Percentiles rank a stretch among this genome's conserved stretches.
phyloP scores from a whole-genome alignment of 2,888 invertebrate genomes.

The Myopa testacea region DNA sequence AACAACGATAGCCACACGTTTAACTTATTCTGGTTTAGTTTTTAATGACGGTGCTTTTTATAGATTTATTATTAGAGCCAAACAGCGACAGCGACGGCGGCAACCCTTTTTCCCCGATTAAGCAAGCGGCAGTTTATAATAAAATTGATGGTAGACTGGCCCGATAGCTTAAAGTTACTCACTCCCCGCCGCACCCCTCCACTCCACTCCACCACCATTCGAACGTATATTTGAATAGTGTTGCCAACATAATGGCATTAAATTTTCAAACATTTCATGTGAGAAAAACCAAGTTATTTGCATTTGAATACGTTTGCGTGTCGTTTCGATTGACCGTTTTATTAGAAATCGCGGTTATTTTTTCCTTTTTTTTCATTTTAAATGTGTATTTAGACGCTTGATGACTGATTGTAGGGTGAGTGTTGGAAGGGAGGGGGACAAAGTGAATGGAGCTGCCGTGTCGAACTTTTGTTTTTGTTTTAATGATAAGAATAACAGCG shows the following conservation, averaged over 20 bases:
- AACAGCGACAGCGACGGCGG: slow-evolving; percentile 10
- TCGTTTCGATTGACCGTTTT: slow-evolving; percentile 50
- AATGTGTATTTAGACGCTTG: not conserved
- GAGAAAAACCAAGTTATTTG: slow-evolving; percentile 42
- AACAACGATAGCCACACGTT: too few species aligned
- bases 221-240: too few species aligned
- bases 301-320: slow-evolving; percentile 47
- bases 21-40: not conserved
- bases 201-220: not conserved
- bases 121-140: not conserved
- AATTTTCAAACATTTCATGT: slow-evolving; percentile 29
- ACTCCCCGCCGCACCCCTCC: not conserved
- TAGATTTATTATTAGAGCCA: slow-evolving; percentile 34
- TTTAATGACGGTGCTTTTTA: slow-evolving; percentile 26
- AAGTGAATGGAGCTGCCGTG: not conserved
- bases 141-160: not conserved
- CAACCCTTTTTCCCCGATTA: not conserved
- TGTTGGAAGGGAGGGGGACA: not conserved
- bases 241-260: slow-evolving; percentile 3
- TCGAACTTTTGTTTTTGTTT: too few species aligned
- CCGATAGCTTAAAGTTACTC: not conserved
- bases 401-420: slow-evolving; percentile 16
- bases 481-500: too few species aligned
- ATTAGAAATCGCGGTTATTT: slow-evolving; percentile 41
- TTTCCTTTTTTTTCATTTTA: not conserved